These are phyloP conservation scores for Xylophagus ater DNA, from an alignment of 2,888 invertebrate genomes.

Conservation along the genomic window DNA sequence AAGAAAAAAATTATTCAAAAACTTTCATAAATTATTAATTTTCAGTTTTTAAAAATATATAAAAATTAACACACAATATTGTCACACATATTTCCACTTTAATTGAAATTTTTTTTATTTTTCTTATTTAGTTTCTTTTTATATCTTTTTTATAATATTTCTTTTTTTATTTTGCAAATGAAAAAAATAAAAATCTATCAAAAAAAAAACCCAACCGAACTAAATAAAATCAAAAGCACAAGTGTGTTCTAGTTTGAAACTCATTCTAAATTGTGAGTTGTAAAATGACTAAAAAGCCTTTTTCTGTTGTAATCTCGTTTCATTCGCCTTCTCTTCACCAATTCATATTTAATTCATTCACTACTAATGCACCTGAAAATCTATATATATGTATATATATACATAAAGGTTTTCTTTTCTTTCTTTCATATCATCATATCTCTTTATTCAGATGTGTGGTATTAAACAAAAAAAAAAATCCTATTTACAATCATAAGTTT, in stretches of 20 bases:
- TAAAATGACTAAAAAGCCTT: constrained; percentile 15
- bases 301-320: constrained; percentile 3
- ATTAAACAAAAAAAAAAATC: background rate
- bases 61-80: no score
- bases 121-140: no score
- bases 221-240: constrained; percentile 36
- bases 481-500: no score
- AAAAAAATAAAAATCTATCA: constrained; percentile 5
- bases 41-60: no score
- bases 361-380: background rate
- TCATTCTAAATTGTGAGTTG: constrained; percentile 17
- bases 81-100: no score
- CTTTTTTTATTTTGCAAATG: no score
- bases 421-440: background rate
- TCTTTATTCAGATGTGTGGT: background rate
- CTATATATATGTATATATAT: background rate
- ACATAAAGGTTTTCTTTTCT: background rate
- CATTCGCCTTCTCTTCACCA: constrained; percentile 11
- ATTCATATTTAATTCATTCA: constrained; percentile 7
- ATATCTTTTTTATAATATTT: no score
- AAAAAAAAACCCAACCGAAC: constrained; percentile 25
- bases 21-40: no score
- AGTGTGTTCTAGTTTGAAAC: constrained; percentile 33
- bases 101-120: no score
- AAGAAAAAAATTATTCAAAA: no score